A percentile compares a stretch with the other conserved stretches of the same genome.
Evolutionary conservation across 2,888 invertebrate genomes (phyloP).

Genomic region (Limenitis camilla): DNA sequence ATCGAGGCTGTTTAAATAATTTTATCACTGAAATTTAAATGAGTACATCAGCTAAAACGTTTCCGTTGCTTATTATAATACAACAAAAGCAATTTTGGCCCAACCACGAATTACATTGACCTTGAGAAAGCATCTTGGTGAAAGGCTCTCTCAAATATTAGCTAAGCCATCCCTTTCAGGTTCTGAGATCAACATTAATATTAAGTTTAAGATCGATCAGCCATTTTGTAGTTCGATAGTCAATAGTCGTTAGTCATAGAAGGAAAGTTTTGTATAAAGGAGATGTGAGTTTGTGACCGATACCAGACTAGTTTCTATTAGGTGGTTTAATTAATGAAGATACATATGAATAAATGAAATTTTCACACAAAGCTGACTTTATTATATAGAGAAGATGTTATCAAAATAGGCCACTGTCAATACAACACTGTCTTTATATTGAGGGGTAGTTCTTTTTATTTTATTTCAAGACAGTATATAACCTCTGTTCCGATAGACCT

Average conservation of each 20-base stretch:
- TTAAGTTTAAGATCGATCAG: not conserved
- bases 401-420: too few species aligned
- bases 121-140: not conserved
- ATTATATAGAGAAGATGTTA: too few species aligned
- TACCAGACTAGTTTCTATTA: too few species aligned
- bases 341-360: too few species aligned
- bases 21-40: constrained; percentile 1
- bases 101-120: not conserved
- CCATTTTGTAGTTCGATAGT: not conserved
- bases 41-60: not conserved
- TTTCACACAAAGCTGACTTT: too few species aligned
- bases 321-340: too few species aligned
- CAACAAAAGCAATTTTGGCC: not conserved
- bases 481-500: too few species aligned
- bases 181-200: not conserved
- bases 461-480: too few species aligned
- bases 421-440: too few species aligned
- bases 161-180: not conserved
- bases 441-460: too few species aligned
- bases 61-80: constrained; percentile 1
- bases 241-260: not conserved
- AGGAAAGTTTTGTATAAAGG: not conserved
- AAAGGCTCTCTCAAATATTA: not conserved
- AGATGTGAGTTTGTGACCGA: not conserved
- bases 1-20: constrained; percentile 1